phyloP scores from a whole-genome alignment of 2,888 invertebrate species.

The Cantharis nigra region DNA sequence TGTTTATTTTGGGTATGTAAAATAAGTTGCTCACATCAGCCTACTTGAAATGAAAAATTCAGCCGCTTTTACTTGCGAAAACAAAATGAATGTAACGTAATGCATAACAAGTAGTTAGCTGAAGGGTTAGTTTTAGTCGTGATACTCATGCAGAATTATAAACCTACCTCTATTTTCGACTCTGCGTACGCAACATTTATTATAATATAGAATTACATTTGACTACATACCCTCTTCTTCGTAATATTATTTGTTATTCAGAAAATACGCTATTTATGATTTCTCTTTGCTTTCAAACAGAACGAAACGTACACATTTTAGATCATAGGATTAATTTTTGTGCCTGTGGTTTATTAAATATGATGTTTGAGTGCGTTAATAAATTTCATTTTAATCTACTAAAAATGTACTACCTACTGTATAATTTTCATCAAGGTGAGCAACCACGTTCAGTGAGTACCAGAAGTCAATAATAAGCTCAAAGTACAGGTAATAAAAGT shows the following conservation, averaged over 20 bases:
- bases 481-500: too few relatives aligned
- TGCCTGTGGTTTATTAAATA: background rate
- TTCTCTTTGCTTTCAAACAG: conserved; percentile 16
- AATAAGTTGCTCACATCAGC: conserved; percentile 50
- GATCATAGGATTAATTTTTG: background rate
- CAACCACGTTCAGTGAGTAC: too few relatives aligned
- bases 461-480: too few relatives aligned
- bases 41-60: conserved; percentile 53
- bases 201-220: conserved; percentile 43
- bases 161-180: conserved; percentile 46
- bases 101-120: conserved; percentile 57
- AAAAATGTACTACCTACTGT: background rate
- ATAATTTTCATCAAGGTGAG: background rate
- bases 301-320: conserved; percentile 6
- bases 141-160: conserved; percentile 52
- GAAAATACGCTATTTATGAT: conserved; percentile 14
- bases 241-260: conserved; percentile 27
- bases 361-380: background rate
- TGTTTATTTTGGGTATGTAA: conserved; percentile 43
- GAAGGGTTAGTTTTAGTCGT: conserved; percentile 51
- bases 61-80: conserved; percentile 54
- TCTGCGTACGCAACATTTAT: conserved; percentile 48
- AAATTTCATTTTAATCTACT: background rate
- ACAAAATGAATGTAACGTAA: conserved; percentile 56
- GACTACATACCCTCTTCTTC: conserved; percentile 30